phyloP scores from a whole-genome alignment of 2,797 vertebrate species.

The Xenops minutus region DNA sequence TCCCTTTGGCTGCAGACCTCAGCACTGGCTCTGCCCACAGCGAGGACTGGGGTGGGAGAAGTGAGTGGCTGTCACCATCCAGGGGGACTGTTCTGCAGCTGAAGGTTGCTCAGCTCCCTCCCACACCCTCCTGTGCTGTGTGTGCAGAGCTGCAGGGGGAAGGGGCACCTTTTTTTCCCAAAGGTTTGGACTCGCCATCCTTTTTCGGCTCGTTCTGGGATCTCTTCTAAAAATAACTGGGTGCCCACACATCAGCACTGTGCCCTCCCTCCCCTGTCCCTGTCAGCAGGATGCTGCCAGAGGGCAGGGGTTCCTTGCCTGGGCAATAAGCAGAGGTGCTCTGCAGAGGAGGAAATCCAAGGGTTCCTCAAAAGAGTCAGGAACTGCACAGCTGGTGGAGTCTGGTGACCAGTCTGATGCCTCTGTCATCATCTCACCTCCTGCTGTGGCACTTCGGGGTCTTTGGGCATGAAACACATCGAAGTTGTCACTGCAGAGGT shows the following conservation, averaged over 20 bases:
- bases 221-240: constrained; percentile 26
- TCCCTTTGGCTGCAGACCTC: background rate
- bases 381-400: background rate
- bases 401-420: too few relatives aligned
- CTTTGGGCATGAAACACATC: rapidly evolving
- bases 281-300: background rate
- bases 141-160: background rate
- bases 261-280: background rate
- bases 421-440: rapidly evolving
- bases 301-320: background rate
- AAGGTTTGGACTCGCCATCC: background rate
- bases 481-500: background rate
- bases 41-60: background rate
- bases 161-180: background rate
- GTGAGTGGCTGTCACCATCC: background rate
- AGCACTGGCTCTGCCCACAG: background rate
- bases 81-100: background rate
- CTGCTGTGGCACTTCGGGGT: background rate
- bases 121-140: background rate
- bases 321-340: background rate
- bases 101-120: background rate
- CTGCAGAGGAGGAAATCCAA: background rate
- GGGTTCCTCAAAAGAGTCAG: background rate
- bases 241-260: background rate
- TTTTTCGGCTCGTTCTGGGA: background rate